Evolutionary conservation across 2,797 vertebrate species (phyloP), one percentile per base, ranked within the genome.

Genomic region (Molossus molossus): DNA sequence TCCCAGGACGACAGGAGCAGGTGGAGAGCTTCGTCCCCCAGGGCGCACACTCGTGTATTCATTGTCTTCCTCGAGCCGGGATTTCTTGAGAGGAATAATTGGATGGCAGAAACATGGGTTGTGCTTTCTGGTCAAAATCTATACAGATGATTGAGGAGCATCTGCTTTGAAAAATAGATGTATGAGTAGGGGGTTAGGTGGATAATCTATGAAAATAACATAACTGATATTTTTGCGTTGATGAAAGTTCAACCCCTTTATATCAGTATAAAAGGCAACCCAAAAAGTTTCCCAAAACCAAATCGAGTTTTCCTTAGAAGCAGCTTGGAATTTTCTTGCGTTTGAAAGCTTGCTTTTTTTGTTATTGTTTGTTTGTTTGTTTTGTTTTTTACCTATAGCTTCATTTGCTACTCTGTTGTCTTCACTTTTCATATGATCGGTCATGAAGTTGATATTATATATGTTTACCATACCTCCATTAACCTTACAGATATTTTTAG

Each of bases 291-390:
- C 6, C 20, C 45, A n/a, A 67, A 50, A 37, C 62, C 57, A 70
- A 85, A 48, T 50, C 40, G 21, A 55, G 17, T 75, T 94, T 79
- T 58, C 65, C 65, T 86, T 65, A 80, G 20, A 95, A 87, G 18
- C 20, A 55, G 20, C 29, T 81, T 94, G 62, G 48, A 40, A 77
- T 92, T 81, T 79, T 85, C 81, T 76, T 53, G 27, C 17, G 5
- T n/a, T 57, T 86, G 14, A 60, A 76, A 37, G 27, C 40, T 81
- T 53, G 7, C 11, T 77, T 60, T 85, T 20, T 58, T 2, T 10
- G 58, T 69, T 50, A 33, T 33, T 53, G 50, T 9, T 53, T 11
- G 48, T 73, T 65, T 83, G 9, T 60, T 57, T 20, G 40, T 23
- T 58, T 79, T 37, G 12, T 55, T 25, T 48, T 55, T 40, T 21